Evolutionary conservation across 2,888 invertebrate genomes (phyloP).

Genomic region (Scaptomyza polygonia): DNA sequence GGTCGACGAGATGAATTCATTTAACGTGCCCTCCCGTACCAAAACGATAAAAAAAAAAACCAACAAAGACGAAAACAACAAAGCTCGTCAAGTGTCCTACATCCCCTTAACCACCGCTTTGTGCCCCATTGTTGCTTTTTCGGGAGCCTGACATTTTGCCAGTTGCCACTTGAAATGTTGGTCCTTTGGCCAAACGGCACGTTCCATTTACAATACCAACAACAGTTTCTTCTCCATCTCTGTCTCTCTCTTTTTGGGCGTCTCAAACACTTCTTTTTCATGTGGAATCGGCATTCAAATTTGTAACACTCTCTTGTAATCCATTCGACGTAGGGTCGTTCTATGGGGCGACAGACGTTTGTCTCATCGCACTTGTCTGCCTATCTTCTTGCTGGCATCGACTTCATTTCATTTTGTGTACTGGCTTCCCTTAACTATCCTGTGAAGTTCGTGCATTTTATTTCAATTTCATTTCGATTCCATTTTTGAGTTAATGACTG

Average conservation of each 20-base stretch:
- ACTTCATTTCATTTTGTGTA: slow-evolving; percentile 9
- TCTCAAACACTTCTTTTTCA: slow-evolving; percentile 16
- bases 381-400: slow-evolving; percentile 23
- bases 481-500: slow-evolving; percentile 78
- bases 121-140: not conserved
- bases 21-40: slow-evolving; percentile 30
- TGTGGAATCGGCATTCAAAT: slow-evolving; percentile 59
- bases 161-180: slow-evolving; percentile 63
- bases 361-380: slow-evolving; percentile 39
- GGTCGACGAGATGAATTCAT: slow-evolving; percentile 56
- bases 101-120: not conserved
- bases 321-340: slow-evolving; percentile 42
- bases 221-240: slow-evolving; percentile 21
- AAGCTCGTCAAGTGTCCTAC: slow-evolving; percentile 11
- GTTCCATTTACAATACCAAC: slow-evolving; percentile 48
- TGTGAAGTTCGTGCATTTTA: slow-evolving; percentile 72
- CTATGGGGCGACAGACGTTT: slow-evolving; percentile 47
- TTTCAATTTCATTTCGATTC: slow-evolving; percentile 80
- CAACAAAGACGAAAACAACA: not conserved
- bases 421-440: slow-evolving; percentile 33
- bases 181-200: slow-evolving; percentile 67
- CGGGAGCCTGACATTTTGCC: slow-evolving; percentile 50
- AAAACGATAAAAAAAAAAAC: not conserved
- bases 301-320: slow-evolving; percentile 68
- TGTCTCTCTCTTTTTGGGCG: not conserved